Conservation (phyloP, 2,797 vertebrate genomes). For the Mormyrus hasselquistii region DNA sequence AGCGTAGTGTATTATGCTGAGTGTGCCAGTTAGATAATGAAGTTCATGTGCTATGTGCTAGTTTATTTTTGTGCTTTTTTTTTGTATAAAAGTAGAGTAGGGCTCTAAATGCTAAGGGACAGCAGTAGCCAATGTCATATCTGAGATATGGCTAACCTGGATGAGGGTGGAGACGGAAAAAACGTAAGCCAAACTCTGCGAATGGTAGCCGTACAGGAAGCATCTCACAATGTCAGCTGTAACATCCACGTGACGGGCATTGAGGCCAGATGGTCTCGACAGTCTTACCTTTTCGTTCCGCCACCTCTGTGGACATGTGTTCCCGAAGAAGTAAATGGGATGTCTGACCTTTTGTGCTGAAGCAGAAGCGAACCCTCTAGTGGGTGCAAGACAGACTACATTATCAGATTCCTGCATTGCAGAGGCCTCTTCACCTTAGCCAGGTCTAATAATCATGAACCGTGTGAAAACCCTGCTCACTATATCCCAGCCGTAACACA, state of each 20-base stretch:
- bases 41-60: background rate
- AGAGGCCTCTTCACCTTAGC: background rate
- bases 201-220: background rate
- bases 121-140: background rate
- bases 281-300: background rate
- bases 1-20: background rate
- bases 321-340: background rate
- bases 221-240: background rate
- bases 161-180: background rate
- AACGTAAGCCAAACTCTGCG: background rate
- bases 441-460: background rate
- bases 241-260: background rate
- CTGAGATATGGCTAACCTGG: background rate
- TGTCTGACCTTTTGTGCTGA: background rate
- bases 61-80: background rate
- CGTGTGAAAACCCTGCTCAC: background rate
- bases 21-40: background rate
- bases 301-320: background rate
- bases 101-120: background rate
- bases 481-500: background rate
- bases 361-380: background rate
- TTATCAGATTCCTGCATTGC: background rate
- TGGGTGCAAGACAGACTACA: background rate
- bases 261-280: background rate
- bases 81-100: background rate